Conservation (phyloP, 2,113 vertebrate genomes). For the Callorhinus ursinus region DNA sequence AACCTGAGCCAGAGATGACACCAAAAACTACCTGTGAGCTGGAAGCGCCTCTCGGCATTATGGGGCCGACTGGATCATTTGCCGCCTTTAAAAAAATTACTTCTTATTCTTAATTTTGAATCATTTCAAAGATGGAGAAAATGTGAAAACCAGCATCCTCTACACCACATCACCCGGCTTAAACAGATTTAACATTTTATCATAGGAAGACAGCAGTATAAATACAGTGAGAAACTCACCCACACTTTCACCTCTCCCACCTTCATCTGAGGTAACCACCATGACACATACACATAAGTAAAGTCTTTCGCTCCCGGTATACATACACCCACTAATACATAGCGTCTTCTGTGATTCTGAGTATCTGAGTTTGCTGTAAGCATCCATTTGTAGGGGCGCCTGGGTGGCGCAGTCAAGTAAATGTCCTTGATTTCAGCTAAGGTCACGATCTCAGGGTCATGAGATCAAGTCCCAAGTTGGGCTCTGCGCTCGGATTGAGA, state of each 20-base stretch:
- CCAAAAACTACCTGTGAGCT: not conserved
- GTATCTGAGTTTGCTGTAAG: not conserved
- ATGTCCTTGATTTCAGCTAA: too few relatives aligned
- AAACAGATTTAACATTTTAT: not conserved
- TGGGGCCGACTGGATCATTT: too few relatives aligned
- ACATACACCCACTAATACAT: not conserved
- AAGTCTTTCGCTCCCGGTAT: not conserved
- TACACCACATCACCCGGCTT: not conserved
- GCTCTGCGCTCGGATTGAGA: too few relatives aligned
- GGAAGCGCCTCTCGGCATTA: not conserved
- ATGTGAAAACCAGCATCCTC: not conserved
- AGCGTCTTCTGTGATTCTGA: not conserved
- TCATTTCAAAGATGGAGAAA: not conserved
- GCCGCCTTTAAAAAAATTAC: not conserved
- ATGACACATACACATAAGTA: not conserved
- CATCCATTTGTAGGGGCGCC: not conserved
- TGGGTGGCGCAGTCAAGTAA: too few relatives aligned
- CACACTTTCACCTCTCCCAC: not conserved
- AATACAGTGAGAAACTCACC: not conserved
- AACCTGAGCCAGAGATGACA: not conserved
- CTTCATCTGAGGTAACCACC: not conserved
- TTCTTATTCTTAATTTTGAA: not conserved
- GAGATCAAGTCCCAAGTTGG: too few relatives aligned
- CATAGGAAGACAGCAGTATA: not conserved
- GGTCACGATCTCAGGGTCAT: too few relatives aligned